Evolutionary conservation across 2,113 vertebrate genomes (phyloP), one percentile per base, ranked within the genome.

Genomic region (Numida meleagris): DNA sequence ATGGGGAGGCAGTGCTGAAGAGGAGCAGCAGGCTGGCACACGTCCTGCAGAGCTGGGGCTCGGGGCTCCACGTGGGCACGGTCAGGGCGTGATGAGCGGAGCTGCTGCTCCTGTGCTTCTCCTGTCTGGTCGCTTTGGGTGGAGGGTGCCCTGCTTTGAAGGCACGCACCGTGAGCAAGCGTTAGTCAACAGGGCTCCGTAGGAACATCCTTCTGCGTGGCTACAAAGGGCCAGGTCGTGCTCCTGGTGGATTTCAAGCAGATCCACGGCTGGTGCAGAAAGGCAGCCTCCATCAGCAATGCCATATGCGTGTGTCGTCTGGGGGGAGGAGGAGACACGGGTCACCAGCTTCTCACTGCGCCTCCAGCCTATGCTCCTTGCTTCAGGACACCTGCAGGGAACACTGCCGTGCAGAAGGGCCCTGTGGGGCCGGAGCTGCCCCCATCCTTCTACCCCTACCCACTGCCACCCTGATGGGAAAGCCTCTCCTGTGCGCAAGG

Each of bases 221-320:
- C 38, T 27, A 1, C 9, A 12, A 53, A 38, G 71, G 14, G 40
- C 19, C 33, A 10, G 33, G 18, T 48, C 0, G 0, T 55, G 53
- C 58, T 87, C 57, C 21, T 0, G 1, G 0, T 14, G 71, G 55
- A 38, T 67, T 84, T 55, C 66, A n/a, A 71, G 18, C 45, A 61
- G 55, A 5, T 5, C 58, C 55, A 4, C 1, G 1, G 31, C 77
- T 33, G 4, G 1, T 20, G 34, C 63, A 57, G 53, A 72, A 33
- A 6, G 23, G 42, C 20, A 20, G 34, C 66, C n/a, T 29, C 17
- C 2, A 0, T 0, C 57, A 43, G 43, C 86, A 76, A 76, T 2
- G 0, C 75, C 1, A 1, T 12, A 4, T 15, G 29, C 31, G 0
- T 0, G 0, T 36, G 40, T 27, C 27, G 2, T 42, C 76, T 17